These are phyloP conservation scores for Helogale parvula DNA, from an alignment of 2,113 vertebrate species.

Conservation along the genomic window DNA sequence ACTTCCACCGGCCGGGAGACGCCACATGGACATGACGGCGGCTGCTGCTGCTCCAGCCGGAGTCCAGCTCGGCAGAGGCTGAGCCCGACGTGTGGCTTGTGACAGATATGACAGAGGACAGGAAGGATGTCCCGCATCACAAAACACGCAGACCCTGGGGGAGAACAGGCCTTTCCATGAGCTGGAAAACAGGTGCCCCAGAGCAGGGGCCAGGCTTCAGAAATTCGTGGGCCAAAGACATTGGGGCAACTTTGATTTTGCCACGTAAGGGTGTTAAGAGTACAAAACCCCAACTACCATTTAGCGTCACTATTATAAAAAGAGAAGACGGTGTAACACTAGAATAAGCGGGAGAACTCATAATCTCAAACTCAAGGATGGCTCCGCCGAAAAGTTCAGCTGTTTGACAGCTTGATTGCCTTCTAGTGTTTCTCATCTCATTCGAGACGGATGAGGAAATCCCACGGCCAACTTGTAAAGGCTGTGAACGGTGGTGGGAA, in stretches of 20 bases:
- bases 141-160: background rate
- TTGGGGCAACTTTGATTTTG: background rate
- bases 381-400: background rate
- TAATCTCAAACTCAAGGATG: background rate
- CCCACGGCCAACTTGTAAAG: fast-evolving
- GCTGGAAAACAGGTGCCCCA: background rate
- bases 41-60: background rate
- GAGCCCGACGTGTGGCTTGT: background rate
- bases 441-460: background rate
- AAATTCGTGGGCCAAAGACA: background rate
- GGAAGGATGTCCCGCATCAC: background rate
- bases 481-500: background rate
- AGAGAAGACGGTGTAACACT: background rate
- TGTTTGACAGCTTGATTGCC: background rate
- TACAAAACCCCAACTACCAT: background rate
- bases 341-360: background rate
- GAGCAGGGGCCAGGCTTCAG: background rate
- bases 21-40: fast-evolving
- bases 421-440: background rate
- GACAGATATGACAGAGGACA: no score
- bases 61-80: background rate
- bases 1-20: background rate
- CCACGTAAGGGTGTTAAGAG: background rate
- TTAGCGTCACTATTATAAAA: background rate
- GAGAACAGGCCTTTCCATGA: background rate